Conservation (phyloP, 1,140 invertebrate genomes). For the Venustaconcha ellipsiformis region DNA sequence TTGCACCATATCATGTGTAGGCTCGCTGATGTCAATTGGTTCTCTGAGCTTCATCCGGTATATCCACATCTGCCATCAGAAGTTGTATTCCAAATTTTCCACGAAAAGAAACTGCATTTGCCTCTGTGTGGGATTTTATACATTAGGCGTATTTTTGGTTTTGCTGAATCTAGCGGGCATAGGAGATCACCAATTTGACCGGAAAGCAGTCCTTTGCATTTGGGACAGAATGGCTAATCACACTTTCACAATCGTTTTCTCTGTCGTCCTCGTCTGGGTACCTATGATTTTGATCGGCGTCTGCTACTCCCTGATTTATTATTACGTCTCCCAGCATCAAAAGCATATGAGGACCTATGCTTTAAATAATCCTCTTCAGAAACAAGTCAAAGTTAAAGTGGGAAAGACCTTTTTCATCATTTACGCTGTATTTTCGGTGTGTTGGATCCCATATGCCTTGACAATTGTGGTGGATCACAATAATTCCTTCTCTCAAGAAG, state of each 20-base stretch:
- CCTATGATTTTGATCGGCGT: constrained; percentile 48
- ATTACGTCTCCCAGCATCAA: constrained; percentile 32
- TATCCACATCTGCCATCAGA: constrained; percentile 52
- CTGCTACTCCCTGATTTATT: constrained; percentile 51
- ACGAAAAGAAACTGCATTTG: constrained; percentile 38
- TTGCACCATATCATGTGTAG: constrained; percentile 53
- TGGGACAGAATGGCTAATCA: constrained; percentile 58
- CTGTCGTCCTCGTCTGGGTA: constrained; percentile 45
- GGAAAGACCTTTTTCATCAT: constrained; percentile 46
- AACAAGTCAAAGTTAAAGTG: constrained; percentile 16
- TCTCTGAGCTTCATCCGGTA: constrained; percentile 56
- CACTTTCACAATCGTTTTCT: constrained; percentile 55
- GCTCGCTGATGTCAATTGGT: constrained; percentile 54
- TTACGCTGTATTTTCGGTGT: constrained; percentile 43
- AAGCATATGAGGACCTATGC: neutral
- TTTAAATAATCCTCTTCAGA: neutral
- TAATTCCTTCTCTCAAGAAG: constrained; percentile 29
- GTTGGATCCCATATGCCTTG: constrained; percentile 50
- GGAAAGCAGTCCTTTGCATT: constrained; percentile 56
- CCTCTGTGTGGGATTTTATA: constrained; percentile 40
- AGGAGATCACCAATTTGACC: constrained; percentile 55
- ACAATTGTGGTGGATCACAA: constrained; percentile 37
- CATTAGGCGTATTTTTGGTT: constrained; percentile 39
- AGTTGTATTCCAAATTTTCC: constrained; percentile 48
- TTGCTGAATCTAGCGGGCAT: constrained; percentile 45